Percentiles rank a stretch among this genome's conserved stretches.
Conservation (phyloP, 1,140 invertebrate species). For the Neuroterus valhalla region DNA sequence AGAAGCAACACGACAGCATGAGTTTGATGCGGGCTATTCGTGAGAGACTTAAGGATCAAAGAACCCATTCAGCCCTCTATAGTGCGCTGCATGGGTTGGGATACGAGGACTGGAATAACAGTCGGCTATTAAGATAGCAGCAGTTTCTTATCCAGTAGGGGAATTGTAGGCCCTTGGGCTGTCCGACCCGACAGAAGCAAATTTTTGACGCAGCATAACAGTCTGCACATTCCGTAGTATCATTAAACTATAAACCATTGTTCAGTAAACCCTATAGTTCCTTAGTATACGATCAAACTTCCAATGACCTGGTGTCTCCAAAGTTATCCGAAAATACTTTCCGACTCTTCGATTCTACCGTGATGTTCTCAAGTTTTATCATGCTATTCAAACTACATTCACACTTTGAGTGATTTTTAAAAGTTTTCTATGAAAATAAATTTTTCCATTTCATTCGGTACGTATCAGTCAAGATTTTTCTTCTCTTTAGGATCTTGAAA, state of each 20-base stretch:
- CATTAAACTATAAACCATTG: conserved; percentile 6
- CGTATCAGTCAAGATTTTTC: no score
- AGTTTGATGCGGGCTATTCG: not conserved
- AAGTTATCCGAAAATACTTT: no score
- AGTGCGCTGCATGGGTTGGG: not conserved
- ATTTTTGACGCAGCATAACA: not conserved
- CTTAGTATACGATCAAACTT: not conserved
- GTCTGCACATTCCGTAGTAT: not conserved
- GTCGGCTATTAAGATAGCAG: conserved; percentile 10
- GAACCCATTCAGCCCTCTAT: not conserved
- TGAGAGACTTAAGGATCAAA: not conserved
- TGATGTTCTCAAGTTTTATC: no score
- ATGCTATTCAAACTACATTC: no score
- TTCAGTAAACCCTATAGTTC: not conserved
- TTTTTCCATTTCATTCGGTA: no score
- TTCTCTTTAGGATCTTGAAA: no score
- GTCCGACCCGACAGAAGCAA: not conserved
- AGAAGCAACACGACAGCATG: not conserved
- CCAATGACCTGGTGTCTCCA: not conserved
- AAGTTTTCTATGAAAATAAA: no score
- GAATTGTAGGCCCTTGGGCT: not conserved
- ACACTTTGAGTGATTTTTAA: no score
- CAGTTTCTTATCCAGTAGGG: conserved; percentile 12
- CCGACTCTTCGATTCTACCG: no score
- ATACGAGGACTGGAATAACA: not conserved